Evolutionary conservation across 2,797 vertebrate species (phyloP), one percentile per base, ranked within the genome.

Genomic region (Takifugu rubripes): DNA sequence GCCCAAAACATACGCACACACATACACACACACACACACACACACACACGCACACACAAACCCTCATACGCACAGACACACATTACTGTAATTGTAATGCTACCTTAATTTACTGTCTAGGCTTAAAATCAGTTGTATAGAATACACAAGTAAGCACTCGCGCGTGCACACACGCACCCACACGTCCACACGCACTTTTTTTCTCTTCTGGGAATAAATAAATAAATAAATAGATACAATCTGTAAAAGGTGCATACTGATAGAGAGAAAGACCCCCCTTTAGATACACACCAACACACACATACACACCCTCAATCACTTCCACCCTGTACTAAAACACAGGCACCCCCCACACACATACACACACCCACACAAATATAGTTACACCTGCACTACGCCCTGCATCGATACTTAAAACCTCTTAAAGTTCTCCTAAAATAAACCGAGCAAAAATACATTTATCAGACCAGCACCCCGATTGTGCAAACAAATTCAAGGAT

Each of bases 151-250:
- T 81, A 81, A 84, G 74, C 82, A 61, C 54, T 76, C 70, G 64
- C 56, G 61, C 66, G 2, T 65, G 54, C 43, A 50, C 59, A 56
- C 26, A 57, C 5, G 57, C 71, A 47, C 50, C 51, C 59, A 12
- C 43, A 45, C 54, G 60, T 56, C 50, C 74, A 70, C 71, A 27
- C 76, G 54, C 64, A 64, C 65, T 40, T 70, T 77, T 83, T 87
- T 79, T 87, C 74, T 83, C 84, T 78, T 85, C 83, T 88, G 87
- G 86, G 81, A 85, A 90, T 12, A 40, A 90, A 93, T 91, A 91
- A 92, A 93, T 93, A 92, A 92, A 92, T 92, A 92, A 87, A 89
- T 90, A 90, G 83, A 86, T 90, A 89, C 81, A 88, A 87, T 91
- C 88, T 90, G 89, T 88, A 86, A 89, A 91, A 91, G 88, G 90